Conservation (phyloP, 2,888 invertebrate species). For the Phanerotoma sp. region DNA sequence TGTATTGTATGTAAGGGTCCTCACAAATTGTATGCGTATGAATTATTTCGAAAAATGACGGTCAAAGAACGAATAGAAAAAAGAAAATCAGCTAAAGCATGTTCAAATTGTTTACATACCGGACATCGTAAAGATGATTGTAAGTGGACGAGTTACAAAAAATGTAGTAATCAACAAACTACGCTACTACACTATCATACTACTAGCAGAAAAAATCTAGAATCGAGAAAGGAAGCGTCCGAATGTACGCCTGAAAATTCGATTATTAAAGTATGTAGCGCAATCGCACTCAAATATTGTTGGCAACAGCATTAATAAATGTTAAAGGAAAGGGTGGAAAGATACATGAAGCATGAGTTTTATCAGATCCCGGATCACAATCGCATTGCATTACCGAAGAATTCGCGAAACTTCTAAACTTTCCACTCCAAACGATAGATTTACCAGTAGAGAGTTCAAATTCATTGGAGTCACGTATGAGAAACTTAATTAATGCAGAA, state of each 20-base stretch:
- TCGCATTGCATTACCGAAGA: conserved; percentile 30
- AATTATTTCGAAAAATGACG: background rate
- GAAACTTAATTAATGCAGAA: background rate
- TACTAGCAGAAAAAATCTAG: no score
- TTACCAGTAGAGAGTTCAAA: no score
- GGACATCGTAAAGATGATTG: background rate
- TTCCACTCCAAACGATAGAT: conserved; percentile 27
- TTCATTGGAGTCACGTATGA: background rate
- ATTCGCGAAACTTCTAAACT: conserved; percentile 21
- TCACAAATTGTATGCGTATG: conserved; percentile 2
- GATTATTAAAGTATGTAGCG: background rate
- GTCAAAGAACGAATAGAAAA: background rate
- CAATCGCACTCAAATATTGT: conserved; percentile 12
- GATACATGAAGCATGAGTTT: conserved; percentile 14
- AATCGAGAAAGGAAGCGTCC: background rate
- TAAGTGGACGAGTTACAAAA: no score
- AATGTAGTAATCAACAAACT: no score
- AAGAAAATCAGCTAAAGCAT: background rate
- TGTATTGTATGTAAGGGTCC: background rate
- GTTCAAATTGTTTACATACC: background rate
- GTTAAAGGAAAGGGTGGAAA: conserved; percentile 15
- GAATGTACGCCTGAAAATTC: background rate
- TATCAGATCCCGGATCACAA: conserved; percentile 33
- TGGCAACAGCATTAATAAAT: conserved; percentile 27
- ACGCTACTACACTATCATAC: no score